phyloP scores from a whole-genome alignment of 2,888 invertebrate genomes.

The Tinea semifulvella region DNA sequence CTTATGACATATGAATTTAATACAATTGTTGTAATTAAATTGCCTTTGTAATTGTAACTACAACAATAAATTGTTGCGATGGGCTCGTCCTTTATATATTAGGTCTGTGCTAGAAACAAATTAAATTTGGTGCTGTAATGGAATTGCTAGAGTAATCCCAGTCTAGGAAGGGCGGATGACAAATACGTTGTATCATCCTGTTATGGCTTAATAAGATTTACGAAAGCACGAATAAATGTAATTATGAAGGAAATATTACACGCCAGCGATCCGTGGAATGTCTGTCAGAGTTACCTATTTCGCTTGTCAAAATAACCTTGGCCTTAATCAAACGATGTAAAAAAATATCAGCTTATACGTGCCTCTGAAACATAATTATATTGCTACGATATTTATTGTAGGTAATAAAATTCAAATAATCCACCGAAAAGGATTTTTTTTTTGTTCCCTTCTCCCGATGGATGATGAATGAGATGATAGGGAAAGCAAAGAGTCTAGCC shows the following conservation, averaged over 20 bases:
- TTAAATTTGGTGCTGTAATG: conserved; percentile 1
- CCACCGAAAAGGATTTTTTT: too few species aligned
- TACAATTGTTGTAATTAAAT: too few species aligned
- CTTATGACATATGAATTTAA: too few species aligned
- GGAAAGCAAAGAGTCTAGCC: too few species aligned
- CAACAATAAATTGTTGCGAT: too few species aligned
- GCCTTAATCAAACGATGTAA: conserved; percentile 9
- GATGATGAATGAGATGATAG: too few species aligned
- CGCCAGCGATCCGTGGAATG: conserved; percentile 12
- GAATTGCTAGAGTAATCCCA: conserved; percentile 9
- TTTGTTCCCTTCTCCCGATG: too few species aligned
- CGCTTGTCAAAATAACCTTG: conserved; percentile 1
- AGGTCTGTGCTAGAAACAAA: conserved; percentile 2
- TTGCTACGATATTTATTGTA: background rate
- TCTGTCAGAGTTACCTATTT: conserved; percentile 13
- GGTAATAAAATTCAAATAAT: too few species aligned
- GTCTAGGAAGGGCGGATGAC: conserved; percentile 4
- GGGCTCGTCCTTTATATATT: too few species aligned
- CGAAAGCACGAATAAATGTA: conserved; percentile 22
- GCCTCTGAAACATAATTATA: conserved; percentile 4
- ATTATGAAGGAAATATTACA: conserved; percentile 26
- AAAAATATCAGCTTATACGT: conserved; percentile 2
- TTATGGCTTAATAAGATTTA: conserved; percentile 23
- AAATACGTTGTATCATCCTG: conserved; percentile 13
- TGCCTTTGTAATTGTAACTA: too few species aligned